Evolutionary conservation across 2,113 vertebrate species (phyloP).

Genomic region (Hippopotamus amphibius): DNA sequence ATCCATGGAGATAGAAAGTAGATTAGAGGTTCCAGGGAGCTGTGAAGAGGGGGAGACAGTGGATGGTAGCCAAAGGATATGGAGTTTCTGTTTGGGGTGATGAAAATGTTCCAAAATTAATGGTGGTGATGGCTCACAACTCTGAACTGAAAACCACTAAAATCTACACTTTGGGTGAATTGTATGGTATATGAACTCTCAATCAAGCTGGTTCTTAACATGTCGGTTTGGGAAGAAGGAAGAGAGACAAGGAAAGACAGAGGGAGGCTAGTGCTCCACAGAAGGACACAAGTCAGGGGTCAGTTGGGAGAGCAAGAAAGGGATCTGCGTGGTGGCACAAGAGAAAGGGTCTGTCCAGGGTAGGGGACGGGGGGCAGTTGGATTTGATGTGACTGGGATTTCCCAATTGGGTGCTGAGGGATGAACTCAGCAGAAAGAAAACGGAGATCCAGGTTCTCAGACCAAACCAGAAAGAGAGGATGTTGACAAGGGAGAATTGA

Average conservation of each 20-base stretch:
- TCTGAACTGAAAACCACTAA: neutral
- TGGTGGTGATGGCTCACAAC: neutral
- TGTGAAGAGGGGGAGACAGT: neutral
- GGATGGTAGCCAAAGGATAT: neutral
- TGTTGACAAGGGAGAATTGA: neutral
- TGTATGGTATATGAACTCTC: neutral
- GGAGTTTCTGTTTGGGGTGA: neutral
- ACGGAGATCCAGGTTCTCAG: neutral
- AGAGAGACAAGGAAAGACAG: neutral
- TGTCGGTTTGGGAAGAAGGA: neutral
- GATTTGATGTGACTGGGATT: neutral
- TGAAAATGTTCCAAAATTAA: neutral
- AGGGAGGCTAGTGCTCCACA: neutral
- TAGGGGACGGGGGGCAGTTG: rapidly evolving
- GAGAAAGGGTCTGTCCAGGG: neutral
- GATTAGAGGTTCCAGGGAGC: neutral
- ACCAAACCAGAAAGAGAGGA: neutral
- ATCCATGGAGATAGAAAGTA: neutral
- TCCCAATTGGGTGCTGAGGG: neutral
- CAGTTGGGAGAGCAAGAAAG: neutral
- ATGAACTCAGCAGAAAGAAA: neutral
- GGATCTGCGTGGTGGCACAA: neutral
- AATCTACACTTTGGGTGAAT: neutral
- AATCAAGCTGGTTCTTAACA: neutral
- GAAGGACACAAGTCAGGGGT: neutral